Conservation (phyloP, 2,888 invertebrate species). For the Steinernema scapterisci region DNA sequence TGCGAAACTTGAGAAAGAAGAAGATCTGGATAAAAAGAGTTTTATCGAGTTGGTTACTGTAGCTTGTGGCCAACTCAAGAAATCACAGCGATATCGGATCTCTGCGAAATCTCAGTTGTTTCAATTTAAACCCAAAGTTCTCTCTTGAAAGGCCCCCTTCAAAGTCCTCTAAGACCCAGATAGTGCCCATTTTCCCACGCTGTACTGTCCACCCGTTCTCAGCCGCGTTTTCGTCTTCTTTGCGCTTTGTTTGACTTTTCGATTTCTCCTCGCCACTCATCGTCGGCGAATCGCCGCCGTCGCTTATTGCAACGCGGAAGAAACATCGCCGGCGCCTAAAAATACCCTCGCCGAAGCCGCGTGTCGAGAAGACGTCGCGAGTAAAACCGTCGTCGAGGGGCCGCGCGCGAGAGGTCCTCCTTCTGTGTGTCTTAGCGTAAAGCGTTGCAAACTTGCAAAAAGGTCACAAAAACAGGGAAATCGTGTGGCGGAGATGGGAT, state of each 20-base stretch:
- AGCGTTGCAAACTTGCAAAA: conserved; percentile 12
- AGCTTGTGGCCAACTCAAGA: too few species aligned
- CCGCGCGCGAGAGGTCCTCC: conserved; percentile 12
- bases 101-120: too few species aligned
- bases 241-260: conserved; percentile 29
- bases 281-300: conserved; percentile 1
- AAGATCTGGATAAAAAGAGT: too few species aligned
- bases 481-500: too few species aligned
- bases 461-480: background rate
- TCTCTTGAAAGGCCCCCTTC: too few species aligned
- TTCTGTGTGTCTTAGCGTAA: background rate
- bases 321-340: conserved; percentile 22
- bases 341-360: conserved; percentile 5
- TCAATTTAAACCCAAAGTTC: too few species aligned
- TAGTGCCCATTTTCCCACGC: background rate
- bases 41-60: too few species aligned
- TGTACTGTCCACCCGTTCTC: conserved; percentile 21
- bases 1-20: too few species aligned
- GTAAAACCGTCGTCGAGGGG: conserved; percentile 18
- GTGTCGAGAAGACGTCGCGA: background rate
- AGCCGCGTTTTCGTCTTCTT: background rate
- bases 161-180: too few species aligned
- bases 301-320: conserved; percentile 30
- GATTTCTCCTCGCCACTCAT: conserved; percentile 24
- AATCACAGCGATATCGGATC: too few species aligned